Base-by-base conservation (phyloP, 2,888 invertebrate species). In the Ganaspis brasiliensis region DNA sequence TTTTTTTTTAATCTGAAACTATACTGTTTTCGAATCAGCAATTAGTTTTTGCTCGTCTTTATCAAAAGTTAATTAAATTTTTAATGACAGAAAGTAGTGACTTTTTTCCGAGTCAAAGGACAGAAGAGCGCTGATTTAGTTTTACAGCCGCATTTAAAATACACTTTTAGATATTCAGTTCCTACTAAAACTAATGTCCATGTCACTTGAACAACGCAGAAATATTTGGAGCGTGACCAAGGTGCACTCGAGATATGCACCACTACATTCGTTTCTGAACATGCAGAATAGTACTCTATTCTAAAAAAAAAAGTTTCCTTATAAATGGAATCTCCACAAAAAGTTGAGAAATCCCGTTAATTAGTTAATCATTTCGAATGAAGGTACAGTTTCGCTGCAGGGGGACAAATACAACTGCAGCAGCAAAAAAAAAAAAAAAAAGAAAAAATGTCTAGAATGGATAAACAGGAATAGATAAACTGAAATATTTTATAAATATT, bases 281-380 rank as follows among this genome's bases (percentile, higher is more conserved):
- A 87, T 87, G 84, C 78, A 85, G 84, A 88, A 83, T 86, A 87
- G 88, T 84, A 82, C 76, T 67, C 73, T 76, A 78, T 63, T 79
- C 77, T 81, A 67, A 78, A 70, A 82, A 74, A 81, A 80, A 49
- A 19, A 52, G 52, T 81, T 83, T 81, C 81, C 81, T 85, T 85
- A 83, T 74, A 77, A 80, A 79, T 83, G 80, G 77, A 85, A 85
- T 85, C 82, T 82, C n/a, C 82, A 82, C 82, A 75, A 79, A 75
- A 76, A 83, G 80, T 24, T 79, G 74, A 76, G 73, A 79, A 55
- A 75, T 74, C 78, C 81, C 79, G 73, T 76, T 72, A 75, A 76
- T 76, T 81, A 79, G 72, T 80, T 77, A 78, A 57, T 82, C 52
- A 67, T 74, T 79, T 52, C 24, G 37, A 24, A 24, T 45, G 24